Base-by-base conservation (phyloP, 1,140 invertebrate genomes). In the Lepidurus packardi region DNA sequence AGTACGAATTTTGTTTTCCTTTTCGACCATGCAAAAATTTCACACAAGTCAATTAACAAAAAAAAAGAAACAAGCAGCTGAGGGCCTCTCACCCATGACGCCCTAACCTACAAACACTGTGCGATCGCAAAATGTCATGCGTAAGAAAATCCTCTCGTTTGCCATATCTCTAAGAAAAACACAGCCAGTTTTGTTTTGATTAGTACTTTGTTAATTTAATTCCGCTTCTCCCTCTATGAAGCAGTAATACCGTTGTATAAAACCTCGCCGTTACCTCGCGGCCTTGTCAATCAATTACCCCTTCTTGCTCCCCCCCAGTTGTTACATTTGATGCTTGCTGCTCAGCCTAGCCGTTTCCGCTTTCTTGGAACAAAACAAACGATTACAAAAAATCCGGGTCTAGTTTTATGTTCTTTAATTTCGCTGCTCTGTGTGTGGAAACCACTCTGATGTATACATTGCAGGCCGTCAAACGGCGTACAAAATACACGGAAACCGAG, bases 361-460 rank as follows among this genome's bases (percentile, higher is more conserved):
- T 21, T 65, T 65, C 16, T 21, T 16, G 16, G 53, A 65, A 65
- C 16, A 65, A 13, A 11, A 65, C 8, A 16, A 16, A 16, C 16
- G 1, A 65, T 65, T n/a, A n/a, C 16, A 65, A 65, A 65, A 65
- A n/a, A 65, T n/a, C 53, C 53, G 53, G 53, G 16, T 65, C 53
- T 65, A 65, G 21, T 65, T 65, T 65, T 65, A 65, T 65, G 53
- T 65, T 65, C 13, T 16, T 65, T 65, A 65, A 65, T 65, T 65
- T 65, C 53, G 53, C 53, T 65, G 53, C 53, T 65, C 53, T 65
- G 16, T 65, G 9, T 65, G 53, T 65, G 53, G 53, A 65, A 65
- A 65, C 53, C 53, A 65, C 53, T 21, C 53, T 65, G 53, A 65
- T 65, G 53, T 65, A 65, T 65, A 65, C 53, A 65, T 65, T 65